A percentile compares a stretch with the other conserved stretches of the same genome.
Conservation (phyloP, 2,113 vertebrate genomes). For the Pseudois nayaur region DNA sequence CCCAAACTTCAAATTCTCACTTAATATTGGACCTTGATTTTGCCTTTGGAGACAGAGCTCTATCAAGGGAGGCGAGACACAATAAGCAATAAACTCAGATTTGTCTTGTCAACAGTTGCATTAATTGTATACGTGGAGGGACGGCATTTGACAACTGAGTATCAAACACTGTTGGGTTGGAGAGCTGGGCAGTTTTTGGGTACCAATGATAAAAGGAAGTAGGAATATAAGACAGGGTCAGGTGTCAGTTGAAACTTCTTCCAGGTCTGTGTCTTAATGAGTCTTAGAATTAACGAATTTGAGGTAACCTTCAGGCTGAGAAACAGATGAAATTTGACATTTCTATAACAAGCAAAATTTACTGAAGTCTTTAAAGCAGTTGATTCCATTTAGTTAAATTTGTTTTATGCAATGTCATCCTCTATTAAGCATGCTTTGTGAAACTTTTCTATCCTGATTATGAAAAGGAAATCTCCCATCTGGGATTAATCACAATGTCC, state of each 20-base stretch:
- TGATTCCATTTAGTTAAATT: background rate
- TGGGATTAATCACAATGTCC: background rate
- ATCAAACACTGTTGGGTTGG: background rate
- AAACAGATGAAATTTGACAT: background rate
- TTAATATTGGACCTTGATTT: background rate
- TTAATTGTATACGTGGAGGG: background rate
- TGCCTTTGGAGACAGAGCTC: background rate
- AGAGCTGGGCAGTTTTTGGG: background rate
- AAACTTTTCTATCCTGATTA: background rate
- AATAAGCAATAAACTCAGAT: background rate
- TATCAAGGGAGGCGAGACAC: background rate
- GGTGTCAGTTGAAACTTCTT: background rate
- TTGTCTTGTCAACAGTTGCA: background rate
- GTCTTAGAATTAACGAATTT: background rate
- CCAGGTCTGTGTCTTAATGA: background rate
- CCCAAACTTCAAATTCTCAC: background rate
- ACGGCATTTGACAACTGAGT: background rate
- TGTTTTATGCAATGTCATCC: background rate
- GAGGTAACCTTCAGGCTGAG: background rate
- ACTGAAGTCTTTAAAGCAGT: background rate
- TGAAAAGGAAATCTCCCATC: background rate
- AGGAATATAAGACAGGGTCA: no score
- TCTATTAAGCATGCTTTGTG: background rate
- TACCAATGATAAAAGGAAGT: background rate
- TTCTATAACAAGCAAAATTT: background rate